Evolutionary conservation across 2,113 vertebrate genomes (phyloP), one percentile per base, ranked within the genome.

Genomic region (Thamnaconus septentrionalis): DNA sequence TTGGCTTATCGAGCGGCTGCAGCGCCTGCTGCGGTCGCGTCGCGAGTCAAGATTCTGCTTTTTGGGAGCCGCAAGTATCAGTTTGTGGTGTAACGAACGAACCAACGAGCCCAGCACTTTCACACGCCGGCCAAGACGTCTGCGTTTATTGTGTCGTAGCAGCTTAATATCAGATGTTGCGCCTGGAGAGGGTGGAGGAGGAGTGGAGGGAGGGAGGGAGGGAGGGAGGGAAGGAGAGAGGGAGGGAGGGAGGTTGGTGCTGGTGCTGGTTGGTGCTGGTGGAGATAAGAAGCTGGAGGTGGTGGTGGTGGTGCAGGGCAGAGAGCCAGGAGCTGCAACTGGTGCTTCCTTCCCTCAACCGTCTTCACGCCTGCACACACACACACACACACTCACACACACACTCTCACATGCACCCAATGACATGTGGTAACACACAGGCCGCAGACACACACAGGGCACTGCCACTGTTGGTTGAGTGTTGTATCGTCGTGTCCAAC

Each of bases 1-100:
- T 90, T 88, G 75, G 73, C 80, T 89, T 91, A 87, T 92, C 91
- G 85, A 87, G 84, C 76, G 64, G 69, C 86, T 87, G 81, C 84
- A 86, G 85, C 78, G 75, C 56, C 57, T 56, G 73, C 73, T 90
- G 91, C 87, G 88, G 89, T 90, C 87, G 78, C 66, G 65, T 66
- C 69, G 64, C 61, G 64, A 78, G 76, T 59, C 64, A 82, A 76
- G 76, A 85, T 72, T 86, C 77, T 54, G 61, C 75, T 81, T 82
- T 78, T 81, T 80, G 76, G 69, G 80, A 40, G 79, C 83, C 74
- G 61, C 86, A 69, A 82, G 65, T 85, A 84, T 72, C 85, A 75
- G 85, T 84, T 90, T 89, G 90, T 85, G 90, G 90, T 91, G 68
- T 85, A 90, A 89, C 89, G 80, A 82, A 77, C 18, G 18, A 31